These are phyloP conservation scores for Aphelenchoides besseyi DNA, from an alignment of 1,140 invertebrate genomes.

Conservation along the genomic window DNA sequence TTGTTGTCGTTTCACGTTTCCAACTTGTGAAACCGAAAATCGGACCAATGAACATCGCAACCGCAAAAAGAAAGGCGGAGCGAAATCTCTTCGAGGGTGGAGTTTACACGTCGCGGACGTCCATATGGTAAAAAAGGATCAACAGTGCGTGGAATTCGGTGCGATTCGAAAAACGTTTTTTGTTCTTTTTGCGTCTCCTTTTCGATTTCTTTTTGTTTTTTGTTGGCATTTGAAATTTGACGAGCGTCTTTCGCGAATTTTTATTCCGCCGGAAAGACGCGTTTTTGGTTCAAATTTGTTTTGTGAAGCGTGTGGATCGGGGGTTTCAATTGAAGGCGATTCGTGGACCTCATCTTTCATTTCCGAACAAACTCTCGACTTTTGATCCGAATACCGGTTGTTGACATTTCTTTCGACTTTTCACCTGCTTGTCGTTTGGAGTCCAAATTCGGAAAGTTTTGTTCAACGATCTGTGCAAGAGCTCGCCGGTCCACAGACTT, in stretches of 20 bases:
- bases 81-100: neutral
- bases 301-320: neutral
- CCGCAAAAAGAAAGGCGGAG: neutral
- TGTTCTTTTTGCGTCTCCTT: neutral
- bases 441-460: too few species aligned
- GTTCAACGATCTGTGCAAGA: too few species aligned
- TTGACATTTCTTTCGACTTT: neutral
- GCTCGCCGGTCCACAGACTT: too few species aligned
- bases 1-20: too few species aligned
- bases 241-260: neutral
- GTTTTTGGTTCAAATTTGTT: too few species aligned
- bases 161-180: too few species aligned
- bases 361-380: neutral
- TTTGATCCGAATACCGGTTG: neutral
- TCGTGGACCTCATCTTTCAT: neutral
- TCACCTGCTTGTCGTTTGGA: neutral
- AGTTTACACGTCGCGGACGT: too few species aligned
- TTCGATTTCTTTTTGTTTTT: neutral
- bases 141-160: too few species aligned
- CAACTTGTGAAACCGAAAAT: too few species aligned
- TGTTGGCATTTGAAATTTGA: slow-evolving; percentile 6
- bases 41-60: neutral
- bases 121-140: too few species aligned
- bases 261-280: too few species aligned
- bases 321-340: neutral